Percentiles rank a stretch among this genome's conserved stretches.
Conservation (phyloP, 2,797 vertebrate genomes). For the Malurus leucopterus region DNA sequence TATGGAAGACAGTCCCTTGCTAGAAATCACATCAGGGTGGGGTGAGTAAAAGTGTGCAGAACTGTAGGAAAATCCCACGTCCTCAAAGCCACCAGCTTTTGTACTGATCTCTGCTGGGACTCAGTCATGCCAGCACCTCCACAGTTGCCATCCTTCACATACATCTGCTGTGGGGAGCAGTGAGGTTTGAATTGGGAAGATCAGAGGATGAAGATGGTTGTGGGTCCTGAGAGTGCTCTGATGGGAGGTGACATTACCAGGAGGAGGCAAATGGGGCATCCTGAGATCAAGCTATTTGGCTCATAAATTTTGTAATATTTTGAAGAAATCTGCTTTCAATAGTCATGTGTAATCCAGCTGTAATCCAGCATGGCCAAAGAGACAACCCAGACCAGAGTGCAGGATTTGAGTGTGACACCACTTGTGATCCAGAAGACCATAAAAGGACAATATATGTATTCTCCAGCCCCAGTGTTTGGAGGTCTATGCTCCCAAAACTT, state of each 20-base stretch:
- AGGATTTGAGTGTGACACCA: neutral
- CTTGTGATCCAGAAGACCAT: neutral
- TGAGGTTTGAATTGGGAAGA: neutral
- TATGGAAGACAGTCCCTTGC: fast-evolving
- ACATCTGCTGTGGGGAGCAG: neutral
- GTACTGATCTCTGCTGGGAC: neutral
- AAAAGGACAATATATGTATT: neutral
- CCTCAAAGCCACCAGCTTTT: neutral
- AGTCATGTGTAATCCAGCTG: neutral
- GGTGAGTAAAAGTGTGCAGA: neutral
- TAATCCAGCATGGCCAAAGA: neutral
- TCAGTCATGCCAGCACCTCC: neutral
- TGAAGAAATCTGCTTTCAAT: neutral
- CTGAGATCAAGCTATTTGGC: neutral
- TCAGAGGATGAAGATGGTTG: neutral
- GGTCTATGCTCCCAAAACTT: neutral
- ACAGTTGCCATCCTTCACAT: fast-evolving
- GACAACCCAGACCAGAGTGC: neutral
- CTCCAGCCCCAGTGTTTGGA: neutral
- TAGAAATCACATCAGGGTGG: fast-evolving
- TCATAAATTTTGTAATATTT: neutral
- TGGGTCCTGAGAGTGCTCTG: neutral
- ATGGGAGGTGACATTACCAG: neutral
- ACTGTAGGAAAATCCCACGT: neutral
- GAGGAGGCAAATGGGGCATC: neutral